Evolutionary conservation across 2,888 invertebrate genomes (phyloP).

Genomic region (Drosophila paranaensis): DNA sequence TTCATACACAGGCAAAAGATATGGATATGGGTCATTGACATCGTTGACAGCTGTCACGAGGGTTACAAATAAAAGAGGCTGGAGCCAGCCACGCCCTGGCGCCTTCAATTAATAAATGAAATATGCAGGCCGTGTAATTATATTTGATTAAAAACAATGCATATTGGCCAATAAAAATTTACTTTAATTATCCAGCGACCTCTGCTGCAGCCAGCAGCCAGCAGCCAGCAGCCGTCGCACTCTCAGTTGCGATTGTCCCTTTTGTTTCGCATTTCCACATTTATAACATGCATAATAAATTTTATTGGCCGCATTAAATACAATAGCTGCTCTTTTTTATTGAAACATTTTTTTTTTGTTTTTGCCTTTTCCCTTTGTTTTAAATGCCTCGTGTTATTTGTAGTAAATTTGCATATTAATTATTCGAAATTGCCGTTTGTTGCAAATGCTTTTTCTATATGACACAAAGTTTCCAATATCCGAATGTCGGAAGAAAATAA

Average conservation of each 20-base stretch:
- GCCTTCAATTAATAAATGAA: conserved; percentile 59
- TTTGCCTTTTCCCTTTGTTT: conserved; percentile 15
- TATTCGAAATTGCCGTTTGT: conserved; percentile 15
- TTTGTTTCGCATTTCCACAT: conserved; percentile 39
- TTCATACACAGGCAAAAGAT: background rate
- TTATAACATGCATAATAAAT: conserved; percentile 54
- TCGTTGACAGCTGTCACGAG: conserved; percentile 65
- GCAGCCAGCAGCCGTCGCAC: background rate
- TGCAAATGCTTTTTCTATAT: background rate
- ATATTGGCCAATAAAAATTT: conserved; percentile 48
- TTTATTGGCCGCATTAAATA: conserved; percentile 29
- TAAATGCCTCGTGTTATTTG: conserved; percentile 47
- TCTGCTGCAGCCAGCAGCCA: conserved; percentile 3
- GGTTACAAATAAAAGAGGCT: conserved; percentile 1
- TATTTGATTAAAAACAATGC: conserved; percentile 75
- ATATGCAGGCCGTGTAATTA: conserved; percentile 66
- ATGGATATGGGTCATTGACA: conserved; percentile 27
- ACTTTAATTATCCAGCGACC: conserved; percentile 57
- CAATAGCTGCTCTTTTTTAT: conserved; percentile 4
- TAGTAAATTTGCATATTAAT: conserved; percentile 56
- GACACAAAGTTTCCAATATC: background rate
- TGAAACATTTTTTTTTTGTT: too few relatives aligned
- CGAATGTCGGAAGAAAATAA: too few relatives aligned
- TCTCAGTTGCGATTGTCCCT: conserved; percentile 15
- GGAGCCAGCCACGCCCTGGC: conserved; percentile 24